phyloP scores from a whole-genome alignment of 2,113 vertebrate genomes.

The western clawed frog (Xenopus tropicalis) region DNA sequence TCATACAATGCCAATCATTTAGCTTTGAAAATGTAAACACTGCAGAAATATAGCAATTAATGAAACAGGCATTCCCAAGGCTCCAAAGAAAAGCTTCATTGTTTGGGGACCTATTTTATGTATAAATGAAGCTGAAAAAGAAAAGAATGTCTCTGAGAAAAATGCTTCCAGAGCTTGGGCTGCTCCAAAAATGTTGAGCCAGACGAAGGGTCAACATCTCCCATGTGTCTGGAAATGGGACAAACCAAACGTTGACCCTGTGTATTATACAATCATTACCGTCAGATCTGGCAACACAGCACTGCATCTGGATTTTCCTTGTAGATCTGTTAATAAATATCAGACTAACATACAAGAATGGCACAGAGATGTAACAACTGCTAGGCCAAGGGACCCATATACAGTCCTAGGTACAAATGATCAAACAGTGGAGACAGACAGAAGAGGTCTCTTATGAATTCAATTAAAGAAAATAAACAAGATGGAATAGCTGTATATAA shows the following conservation, averaged over 20 bases:
- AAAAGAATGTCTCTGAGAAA: constrained; percentile 17
- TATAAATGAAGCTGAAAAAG: constrained; percentile 29
- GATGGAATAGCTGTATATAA: too few relatives aligned
- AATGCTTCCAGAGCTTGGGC: constrained; percentile 26
- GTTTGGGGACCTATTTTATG: constrained; percentile 24
- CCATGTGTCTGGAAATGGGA: constrained; percentile 36
- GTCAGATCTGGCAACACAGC: too few relatives aligned
- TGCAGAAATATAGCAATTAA: constrained; percentile 34
- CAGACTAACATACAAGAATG: too few relatives aligned
- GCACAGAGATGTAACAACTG: too few relatives aligned
- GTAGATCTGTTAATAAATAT: too few relatives aligned
- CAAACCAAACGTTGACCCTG: constrained; percentile 31
- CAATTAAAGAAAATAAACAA: too few relatives aligned
- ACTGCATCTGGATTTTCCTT: too few relatives aligned
- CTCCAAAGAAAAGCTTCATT: constrained; percentile 37
- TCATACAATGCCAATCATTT: constrained; percentile 28
- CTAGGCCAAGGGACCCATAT: too few relatives aligned
- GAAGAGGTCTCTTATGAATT: too few relatives aligned
- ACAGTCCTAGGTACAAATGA: too few relatives aligned
- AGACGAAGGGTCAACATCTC: constrained; percentile 32
- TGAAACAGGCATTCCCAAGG: constrained; percentile 5
- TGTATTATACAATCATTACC: constrained; percentile 14
- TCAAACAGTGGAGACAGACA: too few relatives aligned
- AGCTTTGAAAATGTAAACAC: constrained; percentile 30
- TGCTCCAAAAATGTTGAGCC: constrained; percentile 14